These are phyloP conservation scores for Nemotelus pantherinus DNA, from an alignment of 2,888 invertebrate species.

Conservation along the genomic window DNA sequence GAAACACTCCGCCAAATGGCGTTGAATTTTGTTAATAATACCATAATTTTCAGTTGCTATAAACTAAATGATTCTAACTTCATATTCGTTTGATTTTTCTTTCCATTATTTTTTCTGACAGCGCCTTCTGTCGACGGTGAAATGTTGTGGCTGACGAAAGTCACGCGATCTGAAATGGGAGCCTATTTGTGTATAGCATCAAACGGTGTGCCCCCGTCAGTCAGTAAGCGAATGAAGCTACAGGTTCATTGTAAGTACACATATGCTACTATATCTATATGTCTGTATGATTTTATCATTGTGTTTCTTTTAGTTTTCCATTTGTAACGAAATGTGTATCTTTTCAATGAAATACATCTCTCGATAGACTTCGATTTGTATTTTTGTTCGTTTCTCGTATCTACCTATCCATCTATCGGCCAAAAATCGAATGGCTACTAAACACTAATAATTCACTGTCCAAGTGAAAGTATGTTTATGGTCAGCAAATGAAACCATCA, in stretches of 20 bases:
- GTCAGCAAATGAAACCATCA: neutral
- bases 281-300: no score
- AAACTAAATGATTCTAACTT: slow-evolving; percentile 25
- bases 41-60: slow-evolving; percentile 1
- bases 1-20: no score
- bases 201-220: slow-evolving; percentile 87
- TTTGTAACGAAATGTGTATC: no score
- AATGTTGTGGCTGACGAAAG: slow-evolving; percentile 81
- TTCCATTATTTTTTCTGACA: slow-evolving; percentile 56
- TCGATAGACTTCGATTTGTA: no score
- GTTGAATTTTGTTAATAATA: neutral
- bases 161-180: slow-evolving; percentile 90
- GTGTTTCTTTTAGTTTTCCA: no score
- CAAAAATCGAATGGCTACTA: no score
- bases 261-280: neutral
- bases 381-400: no score
- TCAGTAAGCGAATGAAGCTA: slow-evolving; percentile 90
- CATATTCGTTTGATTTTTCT: slow-evolving; percentile 33
- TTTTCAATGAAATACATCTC: no score
- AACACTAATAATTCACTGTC: no score
- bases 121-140: slow-evolving; percentile 81
- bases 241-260: slow-evolving; percentile 87
- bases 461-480: no score
- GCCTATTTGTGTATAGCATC: slow-evolving; percentile 89
- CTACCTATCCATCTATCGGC: no score